phyloP scores from a whole-genome alignment of 2,888 invertebrate species.

The Apodemia mormo region DNA sequence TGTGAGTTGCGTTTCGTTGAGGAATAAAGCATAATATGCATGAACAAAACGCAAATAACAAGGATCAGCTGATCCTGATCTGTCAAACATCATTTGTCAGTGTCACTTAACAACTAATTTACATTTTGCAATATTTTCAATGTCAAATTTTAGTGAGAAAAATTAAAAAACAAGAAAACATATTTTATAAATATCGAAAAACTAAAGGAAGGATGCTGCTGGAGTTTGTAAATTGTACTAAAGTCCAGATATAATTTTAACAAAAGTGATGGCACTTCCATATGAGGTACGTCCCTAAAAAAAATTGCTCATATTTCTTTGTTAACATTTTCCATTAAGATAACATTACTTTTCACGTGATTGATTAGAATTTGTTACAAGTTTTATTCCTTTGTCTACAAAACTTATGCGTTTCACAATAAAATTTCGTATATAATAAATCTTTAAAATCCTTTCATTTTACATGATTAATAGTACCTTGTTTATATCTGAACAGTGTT shows the following conservation, averaged over 20 bases:
- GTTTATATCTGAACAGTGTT: no score
- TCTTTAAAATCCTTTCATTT: no score
- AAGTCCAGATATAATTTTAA: neutral
- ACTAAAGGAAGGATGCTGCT: neutral
- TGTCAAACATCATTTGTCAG: neutral
- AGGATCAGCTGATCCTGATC: slow-evolving; percentile 1
- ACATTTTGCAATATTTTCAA: slow-evolving; percentile 4
- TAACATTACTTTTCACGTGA: slow-evolving; percentile 68
- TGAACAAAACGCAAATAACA: neutral
- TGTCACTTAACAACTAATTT: neutral
- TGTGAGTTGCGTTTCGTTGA: neutral
- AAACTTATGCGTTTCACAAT: neutral
- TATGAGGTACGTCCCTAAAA: slow-evolving; percentile 55
- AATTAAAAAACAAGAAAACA: neutral
- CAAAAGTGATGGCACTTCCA: slow-evolving; percentile 59
- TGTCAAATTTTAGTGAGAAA: slow-evolving; percentile 2
- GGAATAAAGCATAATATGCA: neutral
- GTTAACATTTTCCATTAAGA: slow-evolving; percentile 47
- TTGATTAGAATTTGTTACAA: slow-evolving; percentile 15
- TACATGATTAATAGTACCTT: no score
- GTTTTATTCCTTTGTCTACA: neutral
- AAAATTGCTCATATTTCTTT: slow-evolving; percentile 46
- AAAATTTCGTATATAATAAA: no score
- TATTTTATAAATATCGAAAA: neutral
- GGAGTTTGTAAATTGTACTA: neutral